A percentile compares a stretch with the other conserved stretches of the same genome.
These are phyloP conservation scores for Microctonus brassicae DNA, from an alignment of 2,888 invertebrate genomes.

Conservation along the genomic window DNA sequence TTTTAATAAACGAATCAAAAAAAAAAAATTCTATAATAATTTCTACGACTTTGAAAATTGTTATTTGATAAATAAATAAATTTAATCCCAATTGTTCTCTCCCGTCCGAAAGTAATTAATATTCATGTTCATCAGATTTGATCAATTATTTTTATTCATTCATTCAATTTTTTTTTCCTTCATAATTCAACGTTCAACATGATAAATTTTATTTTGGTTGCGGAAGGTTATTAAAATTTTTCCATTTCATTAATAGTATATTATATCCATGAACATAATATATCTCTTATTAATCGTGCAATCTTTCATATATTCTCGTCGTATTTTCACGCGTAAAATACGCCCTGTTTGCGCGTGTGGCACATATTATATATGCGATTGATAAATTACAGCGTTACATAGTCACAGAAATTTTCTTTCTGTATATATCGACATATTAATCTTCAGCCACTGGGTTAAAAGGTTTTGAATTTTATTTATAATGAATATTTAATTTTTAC, in stretches of 20 bases:
- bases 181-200: not conserved
- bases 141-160: not conserved
- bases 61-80: no score
- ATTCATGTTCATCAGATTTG: no score
- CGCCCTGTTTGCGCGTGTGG: constrained; percentile 17
- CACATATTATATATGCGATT: constrained; percentile 16
- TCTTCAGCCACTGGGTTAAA: constrained; percentile 10
- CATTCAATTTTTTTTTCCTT: no score
- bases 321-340: constrained; percentile 25
- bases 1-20: no score
- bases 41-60: no score
- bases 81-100: no score
- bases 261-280: no score
- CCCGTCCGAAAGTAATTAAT: no score
- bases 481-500: constrained; percentile 13
- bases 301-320: constrained; percentile 16
- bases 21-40: no score
- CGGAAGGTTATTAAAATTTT: no score
- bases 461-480: constrained; percentile 12
- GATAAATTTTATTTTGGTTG: no score
- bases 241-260: no score
- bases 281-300: constrained; percentile 25
- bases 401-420: constrained; percentile 1
- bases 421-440: constrained; percentile 18
- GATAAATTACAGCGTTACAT: constrained; percentile 23